Base-by-base conservation (phyloP, 2,888 invertebrate genomes). In the Chloromyia formosa region DNA sequence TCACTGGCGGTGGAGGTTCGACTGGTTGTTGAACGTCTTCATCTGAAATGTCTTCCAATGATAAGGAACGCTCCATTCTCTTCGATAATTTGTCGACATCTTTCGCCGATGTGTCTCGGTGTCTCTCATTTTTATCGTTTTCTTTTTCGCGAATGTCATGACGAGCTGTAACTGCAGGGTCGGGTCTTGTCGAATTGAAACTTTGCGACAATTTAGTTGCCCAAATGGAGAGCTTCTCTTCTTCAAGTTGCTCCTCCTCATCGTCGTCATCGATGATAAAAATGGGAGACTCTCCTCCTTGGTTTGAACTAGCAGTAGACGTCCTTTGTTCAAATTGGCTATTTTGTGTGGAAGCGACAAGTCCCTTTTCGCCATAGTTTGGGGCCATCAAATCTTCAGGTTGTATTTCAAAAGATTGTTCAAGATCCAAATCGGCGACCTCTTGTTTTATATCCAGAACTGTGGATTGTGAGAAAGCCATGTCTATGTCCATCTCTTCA, bases 401-500 rank as follows among this genome's bases (percentile, higher is more conserved):
- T 2, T 61, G 22, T 14, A 61, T 23, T 1, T 60, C 45, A 49
- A 73, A 73, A 1, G 73, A 73, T 53, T 73, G n/a, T 16, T 73
- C 73, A 10, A 7, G 12, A 49, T 73, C 45, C 75, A 58, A 23
- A 9, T 74, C 64, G n/a, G 54, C 74, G 7, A 77, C 16, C 27
- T 78, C 77, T 49, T 78, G 71, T 53, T 77, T 77, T 3, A 77
- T 77, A 40, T 78, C 77, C 1, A 56, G 64, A 49, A 77, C 75
- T 7, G 77, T 66, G 9, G 78, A 76, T n/a, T 76, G 75, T 4
- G 74, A 69, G 1, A 76, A 27, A 5, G 42, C 35, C 20, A 49
- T 14, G 18, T 73, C 69, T 12, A 56, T 78, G 14, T 81, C 80
- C 16, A 81, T 81, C 7, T 82, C 82, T 16, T 81, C 80, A 1